Conservation (phyloP, 2,113 vertebrate genomes). For the Pyxicephalus adspersus region DNA sequence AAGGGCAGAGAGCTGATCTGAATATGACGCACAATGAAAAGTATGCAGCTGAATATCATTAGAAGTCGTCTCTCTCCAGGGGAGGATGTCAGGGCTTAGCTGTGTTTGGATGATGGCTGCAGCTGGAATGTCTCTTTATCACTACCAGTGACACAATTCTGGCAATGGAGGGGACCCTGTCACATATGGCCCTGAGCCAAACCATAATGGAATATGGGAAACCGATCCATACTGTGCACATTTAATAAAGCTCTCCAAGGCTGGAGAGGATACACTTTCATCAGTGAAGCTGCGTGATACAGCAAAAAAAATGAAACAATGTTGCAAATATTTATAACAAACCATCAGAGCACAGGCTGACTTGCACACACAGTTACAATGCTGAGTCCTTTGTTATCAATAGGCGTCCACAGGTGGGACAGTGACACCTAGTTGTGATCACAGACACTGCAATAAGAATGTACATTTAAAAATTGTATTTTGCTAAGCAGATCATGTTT, state of each 20-base stretch:
- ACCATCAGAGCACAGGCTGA: no score
- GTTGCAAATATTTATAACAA: no score
- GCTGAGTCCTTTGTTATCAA: no score
- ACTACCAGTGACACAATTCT: constrained; percentile 18
- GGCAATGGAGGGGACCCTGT: neutral
- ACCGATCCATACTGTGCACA: neutral
- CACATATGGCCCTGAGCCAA: constrained; percentile 30
- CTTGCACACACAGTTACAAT: no score
- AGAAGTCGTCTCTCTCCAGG: neutral
- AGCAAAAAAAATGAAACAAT: no score
- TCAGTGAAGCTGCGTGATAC: no score
- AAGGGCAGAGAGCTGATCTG: constrained; percentile 12
- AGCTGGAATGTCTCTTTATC: constrained; percentile 40
- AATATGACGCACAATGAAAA: neutral
- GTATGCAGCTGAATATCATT: constrained; percentile 23
- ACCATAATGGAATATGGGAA: neutral
- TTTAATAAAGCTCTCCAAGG: no score
- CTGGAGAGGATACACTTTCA: no score
- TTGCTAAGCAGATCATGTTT: no score
- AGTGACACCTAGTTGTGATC: constrained; percentile 9
- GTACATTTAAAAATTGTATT: no score
- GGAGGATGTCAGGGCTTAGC: constrained; percentile 8
- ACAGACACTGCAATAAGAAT: neutral
- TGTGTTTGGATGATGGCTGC: neutral
- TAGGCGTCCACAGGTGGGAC: neutral